A percentile compares a stretch with the other conserved stretches of the same genome.
These are phyloP conservation scores for Eilema sororculum DNA, from an alignment of 2,888 invertebrate genomes.

Conservation along the genomic window DNA sequence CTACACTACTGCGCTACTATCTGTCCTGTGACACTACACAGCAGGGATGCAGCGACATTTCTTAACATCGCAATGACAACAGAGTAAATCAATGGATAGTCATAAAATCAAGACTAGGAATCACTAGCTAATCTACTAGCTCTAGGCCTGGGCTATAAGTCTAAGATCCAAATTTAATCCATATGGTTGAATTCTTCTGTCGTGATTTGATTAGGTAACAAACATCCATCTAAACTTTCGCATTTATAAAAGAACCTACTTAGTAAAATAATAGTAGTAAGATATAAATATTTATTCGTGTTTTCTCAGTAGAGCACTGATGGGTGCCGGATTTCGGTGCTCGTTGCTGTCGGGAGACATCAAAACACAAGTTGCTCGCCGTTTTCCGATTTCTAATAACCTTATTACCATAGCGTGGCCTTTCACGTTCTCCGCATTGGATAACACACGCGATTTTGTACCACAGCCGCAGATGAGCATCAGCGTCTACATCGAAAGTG, in stretches of 20 bases:
- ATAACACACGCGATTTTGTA: slow-evolving; percentile 68
- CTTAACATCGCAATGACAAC: slow-evolving; percentile 18
- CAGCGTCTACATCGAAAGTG: slow-evolving; percentile 6
- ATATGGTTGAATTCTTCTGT: neutral
- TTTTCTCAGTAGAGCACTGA: slow-evolving; percentile 52
- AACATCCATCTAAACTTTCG: neutral
- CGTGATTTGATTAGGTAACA: neutral
- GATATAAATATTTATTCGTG: slow-evolving; percentile 21
- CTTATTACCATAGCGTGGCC: slow-evolving; percentile 80
- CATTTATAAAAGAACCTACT: neutral
- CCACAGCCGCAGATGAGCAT: slow-evolving; percentile 20
- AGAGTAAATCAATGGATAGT: slow-evolving; percentile 12
- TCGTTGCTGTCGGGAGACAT: slow-evolving; percentile 48
- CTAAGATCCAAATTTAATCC: too few relatives aligned
- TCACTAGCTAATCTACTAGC: too few relatives aligned
- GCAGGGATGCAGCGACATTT: too few relatives aligned
- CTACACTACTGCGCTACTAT: too few relatives aligned
- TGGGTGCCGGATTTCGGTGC: slow-evolving; percentile 49
- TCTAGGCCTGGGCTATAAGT: too few relatives aligned
- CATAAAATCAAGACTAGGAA: too few relatives aligned
- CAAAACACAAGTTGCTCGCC: slow-evolving; percentile 58
- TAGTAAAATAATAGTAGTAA: neutral
- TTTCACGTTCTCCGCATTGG: slow-evolving; percentile 75
- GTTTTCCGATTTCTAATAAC: slow-evolving; percentile 80
- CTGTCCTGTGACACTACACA: too few relatives aligned